Conservation (phyloP, 2,888 invertebrate species). For the Sicus ferrugineus region DNA sequence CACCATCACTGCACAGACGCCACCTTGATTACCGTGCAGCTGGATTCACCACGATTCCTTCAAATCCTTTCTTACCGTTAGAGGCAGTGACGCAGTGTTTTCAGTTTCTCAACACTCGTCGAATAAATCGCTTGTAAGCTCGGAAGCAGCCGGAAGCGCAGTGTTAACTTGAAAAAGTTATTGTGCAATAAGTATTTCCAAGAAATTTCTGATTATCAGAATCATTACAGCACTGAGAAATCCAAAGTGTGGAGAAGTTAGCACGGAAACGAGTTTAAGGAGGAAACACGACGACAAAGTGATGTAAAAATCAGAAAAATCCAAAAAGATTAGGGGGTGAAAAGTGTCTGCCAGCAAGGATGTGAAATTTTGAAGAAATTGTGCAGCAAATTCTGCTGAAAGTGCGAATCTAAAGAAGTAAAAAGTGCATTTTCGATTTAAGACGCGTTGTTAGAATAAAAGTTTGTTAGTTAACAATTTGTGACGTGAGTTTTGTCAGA, state of each 20-base stretch:
- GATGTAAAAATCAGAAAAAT: neutral
- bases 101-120: constrained; percentile 45
- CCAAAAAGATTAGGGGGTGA: no score
- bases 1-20: neutral
- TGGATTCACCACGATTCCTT: neutral
- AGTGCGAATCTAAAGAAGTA: neutral
- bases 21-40: neutral
- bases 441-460: neutral
- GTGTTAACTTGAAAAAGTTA: neutral
- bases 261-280: neutral
- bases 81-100: constrained; percentile 21
- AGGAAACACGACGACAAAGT: no score
- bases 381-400: neutral
- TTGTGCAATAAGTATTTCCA: constrained; percentile 24
- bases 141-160: constrained; percentile 23
- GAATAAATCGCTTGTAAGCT: constrained; percentile 44
- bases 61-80: constrained; percentile 23
- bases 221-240: neutral
- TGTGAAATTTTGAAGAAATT: neutral
- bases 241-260: neutral
- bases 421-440: neutral
- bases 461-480: neutral
- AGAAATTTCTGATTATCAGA: neutral
- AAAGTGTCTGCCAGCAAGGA: constrained; percentile 25
- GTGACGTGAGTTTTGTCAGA: constrained; percentile 15